phyloP scores from a whole-genome alignment of 2,888 invertebrate genomes.

The Melangyna quadrimaculata region DNA sequence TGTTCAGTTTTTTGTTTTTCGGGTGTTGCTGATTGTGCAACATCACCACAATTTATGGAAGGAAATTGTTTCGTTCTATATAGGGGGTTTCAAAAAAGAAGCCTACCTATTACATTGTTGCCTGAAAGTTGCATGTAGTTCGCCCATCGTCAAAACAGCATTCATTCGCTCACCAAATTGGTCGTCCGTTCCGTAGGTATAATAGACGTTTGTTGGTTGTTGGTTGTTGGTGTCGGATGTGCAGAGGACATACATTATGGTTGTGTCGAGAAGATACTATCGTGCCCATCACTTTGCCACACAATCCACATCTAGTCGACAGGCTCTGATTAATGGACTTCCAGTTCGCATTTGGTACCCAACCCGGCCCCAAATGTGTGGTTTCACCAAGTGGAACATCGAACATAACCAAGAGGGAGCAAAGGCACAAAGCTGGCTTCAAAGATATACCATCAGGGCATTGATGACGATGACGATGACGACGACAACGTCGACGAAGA shows the following conservation, averaged over 20 bases:
- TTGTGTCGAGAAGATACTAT: conserved; percentile 63
- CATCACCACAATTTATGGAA: conserved; percentile 68
- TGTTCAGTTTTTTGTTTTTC: not conserved
- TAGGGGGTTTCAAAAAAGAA: not conserved
- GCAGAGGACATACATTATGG: conserved; percentile 38
- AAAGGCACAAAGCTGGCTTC: conserved; percentile 57
- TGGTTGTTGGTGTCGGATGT: conserved; percentile 39
- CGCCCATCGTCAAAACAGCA: conserved; percentile 55
- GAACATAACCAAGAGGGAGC: not conserved
- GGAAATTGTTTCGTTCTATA: conserved; percentile 48
- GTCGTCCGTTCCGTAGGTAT: conserved; percentile 24
- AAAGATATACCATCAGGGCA: conserved; percentile 10
- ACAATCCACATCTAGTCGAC: conserved; percentile 70
- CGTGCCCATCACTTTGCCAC: conserved; percentile 70
- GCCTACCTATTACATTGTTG: not conserved
- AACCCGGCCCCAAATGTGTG: conserved; percentile 29
- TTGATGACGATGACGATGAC: conserved; percentile 4
- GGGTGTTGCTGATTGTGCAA: conserved; percentile 51
- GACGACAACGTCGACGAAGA: not conserved
- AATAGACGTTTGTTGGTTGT: too few relatives aligned
- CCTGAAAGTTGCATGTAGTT: conserved; percentile 28
- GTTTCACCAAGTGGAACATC: conserved; percentile 37
- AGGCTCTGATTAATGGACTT: conserved; percentile 70
- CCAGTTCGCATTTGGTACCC: conserved; percentile 47
- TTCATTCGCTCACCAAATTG: conserved; percentile 46